phyloP scores from a whole-genome alignment of 1,140 invertebrate genomes.

The Schlechtendalia chinensis region DNA sequence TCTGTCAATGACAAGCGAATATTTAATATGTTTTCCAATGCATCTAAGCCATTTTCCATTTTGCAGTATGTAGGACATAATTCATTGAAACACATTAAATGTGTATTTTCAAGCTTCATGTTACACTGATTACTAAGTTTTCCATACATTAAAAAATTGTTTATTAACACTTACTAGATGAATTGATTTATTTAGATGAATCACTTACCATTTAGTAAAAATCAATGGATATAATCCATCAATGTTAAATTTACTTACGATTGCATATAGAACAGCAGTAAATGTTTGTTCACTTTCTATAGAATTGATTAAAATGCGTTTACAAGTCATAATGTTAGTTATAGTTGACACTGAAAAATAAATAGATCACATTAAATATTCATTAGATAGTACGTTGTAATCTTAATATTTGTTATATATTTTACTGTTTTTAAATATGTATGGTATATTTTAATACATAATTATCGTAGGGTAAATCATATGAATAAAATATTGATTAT shows the following conservation, averaged over 20 bases:
- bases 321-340: conserved; percentile 58
- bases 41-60: background rate
- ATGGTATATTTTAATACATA: too few species aligned
- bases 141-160: background rate
- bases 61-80: conserved; percentile 1
- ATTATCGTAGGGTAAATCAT: too few species aligned
- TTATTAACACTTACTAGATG: too few species aligned
- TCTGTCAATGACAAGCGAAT: conserved; percentile 59
- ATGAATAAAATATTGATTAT: too few species aligned
- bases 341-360: conserved; percentile 56
- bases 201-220: conserved; percentile 52
- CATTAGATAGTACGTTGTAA: too few species aligned
- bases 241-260: conserved; percentile 58
- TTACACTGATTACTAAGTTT: conserved; percentile 14
- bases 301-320: conserved; percentile 56
- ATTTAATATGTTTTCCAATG: conserved; percentile 57
- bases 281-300: conserved; percentile 56
- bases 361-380: too few species aligned
- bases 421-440: too few species aligned
- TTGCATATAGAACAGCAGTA: conserved; percentile 57
- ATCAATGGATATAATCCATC: conserved; percentile 54
- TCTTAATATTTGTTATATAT: too few species aligned
- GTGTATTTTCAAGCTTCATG: background rate
- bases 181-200: too few species aligned
- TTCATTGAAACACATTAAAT: conserved; percentile 1